Evolutionary conservation across 2,797 vertebrate genomes (phyloP).

Genomic region (Lagothrix lagotricha): DNA sequence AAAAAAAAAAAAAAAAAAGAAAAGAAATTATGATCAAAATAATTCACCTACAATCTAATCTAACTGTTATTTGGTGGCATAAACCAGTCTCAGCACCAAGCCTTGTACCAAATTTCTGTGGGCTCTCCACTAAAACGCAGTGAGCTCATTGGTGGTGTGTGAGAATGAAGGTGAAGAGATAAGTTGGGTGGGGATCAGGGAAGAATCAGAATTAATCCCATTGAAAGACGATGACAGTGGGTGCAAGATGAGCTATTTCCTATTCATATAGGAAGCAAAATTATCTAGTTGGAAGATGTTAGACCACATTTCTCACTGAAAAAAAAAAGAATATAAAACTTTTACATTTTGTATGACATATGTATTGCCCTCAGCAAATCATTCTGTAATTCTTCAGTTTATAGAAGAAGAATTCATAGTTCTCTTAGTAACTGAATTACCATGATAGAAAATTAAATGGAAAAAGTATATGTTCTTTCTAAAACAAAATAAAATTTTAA

Average conservation of each 20-base stretch:
- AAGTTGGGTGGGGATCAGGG: not conserved
- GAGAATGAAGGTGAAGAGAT: not conserved
- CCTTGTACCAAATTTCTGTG: not conserved
- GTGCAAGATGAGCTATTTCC: not conserved
- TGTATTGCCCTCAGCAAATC: not conserved
- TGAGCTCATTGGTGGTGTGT: not conserved
- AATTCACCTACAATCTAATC: not conserved
- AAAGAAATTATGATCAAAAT: not conserved
- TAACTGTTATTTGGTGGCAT: not conserved
- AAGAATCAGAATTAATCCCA: not conserved
- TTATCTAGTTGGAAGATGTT: not conserved
- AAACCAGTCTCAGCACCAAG: not conserved
- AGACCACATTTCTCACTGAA: not conserved
- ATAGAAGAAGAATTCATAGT: not conserved
- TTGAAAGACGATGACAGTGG: not conserved
- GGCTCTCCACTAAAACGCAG: not conserved
- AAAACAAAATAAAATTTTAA: conserved; percentile 31
- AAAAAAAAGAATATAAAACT: not conserved
- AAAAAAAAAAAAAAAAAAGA: not conserved
- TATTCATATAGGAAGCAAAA: not conserved
- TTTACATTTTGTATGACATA: not conserved
- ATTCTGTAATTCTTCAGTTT: not conserved
- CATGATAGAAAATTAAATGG: conserved; percentile 15
- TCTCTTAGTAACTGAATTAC: not conserved
- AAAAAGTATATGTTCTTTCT: not conserved